phyloP scores from a whole-genome alignment of 92 coral and sea anemone genomes.

The Plumapathes pennacea region DNA sequence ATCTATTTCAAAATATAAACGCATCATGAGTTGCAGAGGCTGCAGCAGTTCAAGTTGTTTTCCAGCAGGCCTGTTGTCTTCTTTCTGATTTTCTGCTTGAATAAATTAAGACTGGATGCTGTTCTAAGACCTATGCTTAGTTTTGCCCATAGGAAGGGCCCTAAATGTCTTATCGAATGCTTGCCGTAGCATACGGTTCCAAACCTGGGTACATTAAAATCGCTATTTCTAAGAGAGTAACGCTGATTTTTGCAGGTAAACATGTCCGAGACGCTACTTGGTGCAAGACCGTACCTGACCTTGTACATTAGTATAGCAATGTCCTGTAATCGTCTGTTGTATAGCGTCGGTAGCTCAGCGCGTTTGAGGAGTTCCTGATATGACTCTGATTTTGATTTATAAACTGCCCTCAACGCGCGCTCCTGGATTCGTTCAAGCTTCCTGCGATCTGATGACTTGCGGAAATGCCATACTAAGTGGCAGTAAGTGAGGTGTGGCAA shows the following conservation, averaged over 20 bases:
- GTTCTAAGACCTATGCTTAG: too few relatives aligned
- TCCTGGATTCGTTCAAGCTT: constrained; percentile 39
- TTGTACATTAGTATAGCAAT: constrained; percentile 1
- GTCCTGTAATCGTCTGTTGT: neutral
- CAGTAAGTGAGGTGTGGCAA: constrained; percentile 23
- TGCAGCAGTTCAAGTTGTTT: too few relatives aligned
- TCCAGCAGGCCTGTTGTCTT: too few relatives aligned
- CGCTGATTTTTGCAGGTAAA: neutral
- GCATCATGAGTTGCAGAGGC: too few relatives aligned
- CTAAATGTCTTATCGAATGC: constrained; percentile 2
- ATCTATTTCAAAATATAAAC: too few relatives aligned
- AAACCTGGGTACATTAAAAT: constrained; percentile 1
- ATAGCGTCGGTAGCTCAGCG: neutral
- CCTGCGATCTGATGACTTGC: constrained; percentile 45
- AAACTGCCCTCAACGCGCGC: constrained; percentile 7
- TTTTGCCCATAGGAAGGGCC: too few relatives aligned
- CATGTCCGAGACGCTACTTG: neutral
- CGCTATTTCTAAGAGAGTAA: neutral
- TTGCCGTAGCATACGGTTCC: constrained; percentile 10
- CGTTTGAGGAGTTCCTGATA: neutral
- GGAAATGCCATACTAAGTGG: constrained; percentile 25
- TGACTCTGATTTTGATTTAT: constrained; percentile 2
- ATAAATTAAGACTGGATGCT: too few relatives aligned
- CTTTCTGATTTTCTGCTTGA: too few relatives aligned
- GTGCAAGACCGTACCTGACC: neutral